Percentiles rank a stretch among this genome's conserved stretches.
These are phyloP conservation scores for Adelosebastes latens DNA, from an alignment of 2,797 vertebrate genomes.

Conservation along the genomic window DNA sequence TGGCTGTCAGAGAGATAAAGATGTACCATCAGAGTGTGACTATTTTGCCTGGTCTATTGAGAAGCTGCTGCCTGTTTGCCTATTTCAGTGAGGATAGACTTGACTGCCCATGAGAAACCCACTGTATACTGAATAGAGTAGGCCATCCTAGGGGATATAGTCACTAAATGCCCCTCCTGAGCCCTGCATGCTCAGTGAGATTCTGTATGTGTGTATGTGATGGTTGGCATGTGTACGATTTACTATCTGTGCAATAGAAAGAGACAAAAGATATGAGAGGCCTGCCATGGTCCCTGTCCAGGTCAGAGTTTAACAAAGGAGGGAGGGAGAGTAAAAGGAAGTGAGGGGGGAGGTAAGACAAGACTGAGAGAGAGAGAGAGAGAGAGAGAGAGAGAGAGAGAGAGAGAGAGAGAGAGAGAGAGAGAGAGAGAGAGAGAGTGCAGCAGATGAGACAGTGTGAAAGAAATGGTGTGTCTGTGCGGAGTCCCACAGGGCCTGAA, in stretches of 20 bases:
- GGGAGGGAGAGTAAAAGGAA: slow-evolving; percentile 23
- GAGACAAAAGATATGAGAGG: slow-evolving; percentile 46
- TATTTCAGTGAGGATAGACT: slow-evolving; percentile 53
- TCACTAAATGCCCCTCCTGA: slow-evolving; percentile 57
- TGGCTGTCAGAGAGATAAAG: slow-evolving; percentile 65
- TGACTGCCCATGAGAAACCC: slow-evolving; percentile 54
- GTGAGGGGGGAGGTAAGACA: neutral
- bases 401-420: slow-evolving; percentile 9
- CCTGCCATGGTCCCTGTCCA: slow-evolving; percentile 43
- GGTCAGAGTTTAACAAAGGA: slow-evolving; percentile 61
- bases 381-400: slow-evolving; percentile 7
- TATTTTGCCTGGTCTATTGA: slow-evolving; percentile 46
- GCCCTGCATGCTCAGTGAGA: slow-evolving; percentile 45
- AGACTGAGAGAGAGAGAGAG: slow-evolving; percentile 12
- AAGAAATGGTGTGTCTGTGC: slow-evolving; percentile 68
- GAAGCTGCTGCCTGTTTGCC: slow-evolving; percentile 42
- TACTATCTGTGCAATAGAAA: slow-evolving; percentile 34
- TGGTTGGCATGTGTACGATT: slow-evolving; percentile 37
- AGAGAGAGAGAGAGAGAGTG: slow-evolving; percentile 12
- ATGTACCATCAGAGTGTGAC: slow-evolving; percentile 59
- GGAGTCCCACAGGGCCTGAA: slow-evolving; percentile 80
- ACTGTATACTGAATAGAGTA: slow-evolving; percentile 43
- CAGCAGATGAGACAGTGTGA: slow-evolving; percentile 57
- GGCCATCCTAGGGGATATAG: slow-evolving; percentile 50
- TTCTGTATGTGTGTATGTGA: slow-evolving; percentile 38